Conservation (phyloP, 2,113 vertebrate genomes). For the Actenoides hombroni region DNA sequence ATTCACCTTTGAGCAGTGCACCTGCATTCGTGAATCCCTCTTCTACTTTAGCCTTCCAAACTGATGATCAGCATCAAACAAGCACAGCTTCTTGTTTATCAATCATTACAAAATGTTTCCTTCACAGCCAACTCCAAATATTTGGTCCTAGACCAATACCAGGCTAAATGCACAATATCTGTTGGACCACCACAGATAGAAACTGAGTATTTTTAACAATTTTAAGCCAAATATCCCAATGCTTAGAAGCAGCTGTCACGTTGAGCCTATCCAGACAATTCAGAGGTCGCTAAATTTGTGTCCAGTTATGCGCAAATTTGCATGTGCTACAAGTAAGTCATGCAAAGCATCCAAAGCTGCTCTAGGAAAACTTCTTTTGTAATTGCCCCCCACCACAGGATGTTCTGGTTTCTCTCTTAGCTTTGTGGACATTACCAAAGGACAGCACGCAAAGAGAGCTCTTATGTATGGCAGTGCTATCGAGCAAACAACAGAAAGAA, state of each 20-base stretch:
- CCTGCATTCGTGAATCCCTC: accelerated
- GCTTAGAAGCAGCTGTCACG: neutral
- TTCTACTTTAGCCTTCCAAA: neutral
- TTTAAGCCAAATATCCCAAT: neutral
- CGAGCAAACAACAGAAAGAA: neutral
- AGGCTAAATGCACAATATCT: neutral
- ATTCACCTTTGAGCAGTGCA: neutral
- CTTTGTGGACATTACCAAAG: neutral
- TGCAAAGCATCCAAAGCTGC: neutral
- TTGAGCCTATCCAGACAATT: neutral
- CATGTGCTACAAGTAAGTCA: neutral
- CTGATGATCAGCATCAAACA: neutral
- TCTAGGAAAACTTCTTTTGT: neutral
- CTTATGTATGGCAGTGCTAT: accelerated
- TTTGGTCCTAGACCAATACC: neutral
- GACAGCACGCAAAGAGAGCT: accelerated
- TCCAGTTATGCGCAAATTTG: neutral
- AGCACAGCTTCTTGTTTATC: neutral
- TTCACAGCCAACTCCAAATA: neutral
- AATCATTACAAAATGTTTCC: neutral
- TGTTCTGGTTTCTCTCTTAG: neutral
- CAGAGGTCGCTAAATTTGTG: neutral
- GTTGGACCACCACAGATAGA: neutral
- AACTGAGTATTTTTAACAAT: neutral
- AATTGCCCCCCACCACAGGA: neutral